phyloP scores from a whole-genome alignment of 2,888 invertebrate species.

The Pollenia labialis region DNA sequence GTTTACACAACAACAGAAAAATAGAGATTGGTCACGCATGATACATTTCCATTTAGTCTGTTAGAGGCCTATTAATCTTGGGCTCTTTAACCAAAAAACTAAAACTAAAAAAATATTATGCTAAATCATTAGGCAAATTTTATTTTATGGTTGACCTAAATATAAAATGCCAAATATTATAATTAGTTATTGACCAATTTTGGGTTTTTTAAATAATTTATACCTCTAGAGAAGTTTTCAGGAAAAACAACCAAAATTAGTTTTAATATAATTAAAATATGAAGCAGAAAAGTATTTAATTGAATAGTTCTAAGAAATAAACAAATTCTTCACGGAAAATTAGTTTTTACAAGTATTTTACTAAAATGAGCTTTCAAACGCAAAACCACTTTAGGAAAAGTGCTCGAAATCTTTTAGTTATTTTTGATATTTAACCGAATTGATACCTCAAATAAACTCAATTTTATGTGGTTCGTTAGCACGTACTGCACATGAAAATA shows the following conservation, averaged over 20 bases:
- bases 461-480: constrained; percentile 10
- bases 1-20: not conserved
- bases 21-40: constrained; percentile 3
- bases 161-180: not conserved
- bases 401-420: not conserved
- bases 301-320: not conserved
- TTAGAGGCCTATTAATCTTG: not conserved
- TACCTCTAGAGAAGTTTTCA: not conserved
- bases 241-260: too few relatives aligned
- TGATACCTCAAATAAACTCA: constrained; percentile 19
- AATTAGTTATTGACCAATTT: not conserved
- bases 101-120: too few relatives aligned
- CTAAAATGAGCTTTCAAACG: not conserved
- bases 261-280: too few relatives aligned
- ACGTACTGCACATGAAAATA: not conserved
- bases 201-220: not conserved
- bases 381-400: not conserved
- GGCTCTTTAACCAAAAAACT: not conserved
- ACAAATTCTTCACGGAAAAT: not conserved
- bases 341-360: not conserved
- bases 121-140: not conserved
- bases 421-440: constrained; percentile 10
- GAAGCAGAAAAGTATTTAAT: not conserved
- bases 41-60: not conserved
- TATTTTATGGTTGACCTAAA: not conserved